Evolutionary conservation across 2,113 vertebrate species (phyloP).

Genomic region (Vireo altiloquus): DNA sequence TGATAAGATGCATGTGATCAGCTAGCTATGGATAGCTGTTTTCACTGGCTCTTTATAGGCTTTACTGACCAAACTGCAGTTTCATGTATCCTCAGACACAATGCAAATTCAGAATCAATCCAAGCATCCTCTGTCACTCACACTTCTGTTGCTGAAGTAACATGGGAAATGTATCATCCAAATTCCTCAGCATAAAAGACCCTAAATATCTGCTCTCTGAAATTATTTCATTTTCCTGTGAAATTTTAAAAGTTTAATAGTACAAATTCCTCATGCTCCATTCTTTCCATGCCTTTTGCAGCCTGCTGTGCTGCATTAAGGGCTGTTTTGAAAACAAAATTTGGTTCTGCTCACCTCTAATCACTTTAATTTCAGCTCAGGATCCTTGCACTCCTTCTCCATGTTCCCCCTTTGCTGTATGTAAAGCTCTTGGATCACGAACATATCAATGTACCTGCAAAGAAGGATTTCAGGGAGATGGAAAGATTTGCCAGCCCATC

Average conservation of each 20-base stretch:
- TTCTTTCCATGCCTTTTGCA: background rate
- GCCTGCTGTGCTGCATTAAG: background rate
- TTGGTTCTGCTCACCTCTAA: background rate
- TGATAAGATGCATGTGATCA: background rate
- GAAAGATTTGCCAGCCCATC: constrained; percentile 79
- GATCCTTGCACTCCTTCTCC: constrained; percentile 73
- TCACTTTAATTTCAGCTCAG: constrained; percentile 48
- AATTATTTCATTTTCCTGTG: background rate
- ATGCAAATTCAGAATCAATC: background rate
- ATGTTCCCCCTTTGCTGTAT: constrained; percentile 80
- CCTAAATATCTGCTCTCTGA: background rate
- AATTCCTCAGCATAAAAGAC: background rate
- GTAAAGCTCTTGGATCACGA: constrained; percentile 63
- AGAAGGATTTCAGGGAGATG: constrained; percentile 82
- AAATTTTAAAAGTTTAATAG: background rate
- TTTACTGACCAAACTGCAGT: background rate
- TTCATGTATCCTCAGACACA: background rate
- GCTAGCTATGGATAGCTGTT: background rate
- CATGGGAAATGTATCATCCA: background rate
- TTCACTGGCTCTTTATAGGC: background rate
- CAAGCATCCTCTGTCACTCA: background rate
- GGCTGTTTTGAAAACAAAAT: background rate
- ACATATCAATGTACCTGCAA: constrained; percentile 81
- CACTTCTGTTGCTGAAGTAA: background rate
- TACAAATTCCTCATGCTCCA: background rate